Evolutionary conservation across 2,797 vertebrate species (phyloP), one percentile per base, ranked within the genome.

Genomic region (Zenarchopterus dispar): DNA sequence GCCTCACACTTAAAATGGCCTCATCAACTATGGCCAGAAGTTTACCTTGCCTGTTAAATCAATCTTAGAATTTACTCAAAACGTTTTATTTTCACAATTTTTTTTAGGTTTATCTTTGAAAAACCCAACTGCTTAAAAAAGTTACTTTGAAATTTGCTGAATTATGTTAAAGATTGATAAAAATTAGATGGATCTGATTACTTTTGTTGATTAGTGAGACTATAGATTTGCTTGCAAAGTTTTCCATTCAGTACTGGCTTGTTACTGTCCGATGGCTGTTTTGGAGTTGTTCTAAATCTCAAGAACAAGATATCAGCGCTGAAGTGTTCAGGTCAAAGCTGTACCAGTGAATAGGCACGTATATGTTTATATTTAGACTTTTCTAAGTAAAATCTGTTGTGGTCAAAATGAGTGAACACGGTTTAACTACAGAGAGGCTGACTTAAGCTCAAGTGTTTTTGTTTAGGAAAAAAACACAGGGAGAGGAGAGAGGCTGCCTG

Each of bases 331-430:
- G 58, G 68, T 81, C 73, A 79, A 47, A 60, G 54, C 56, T 60
- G 48, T 67, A 50, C 61, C 41, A 71, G 42, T 22, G 73, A 65
- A 56, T 24, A 13, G 17, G 22, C 16, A 49, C 51, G 62, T 67
- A 52, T 22, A 75, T 78, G 84, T 73, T 49, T 81, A 74, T 51
- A 47, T 75, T 81, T 79, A 74, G 76, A 87, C 86, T 83, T 46
- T 63, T 26, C 60, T 50, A 46, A 74, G 80, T 68, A 33, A 52
- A 62, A 43, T 28, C 44, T 55, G 55, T 64, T 68, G 65, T 26
- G 61, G 70, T 48, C 18, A 15, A 36, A 55, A 44, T 17, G 9
- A 82, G 61, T 72, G 41, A 49, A 84, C 78, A 73, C 77, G 70
- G 84, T 86, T 77, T 83, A 65, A 75, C 80, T 65, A 53, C 64